These are phyloP conservation scores for Synergus itoensis DNA, from an alignment of 2,888 invertebrate species.

Conservation along the genomic window DNA sequence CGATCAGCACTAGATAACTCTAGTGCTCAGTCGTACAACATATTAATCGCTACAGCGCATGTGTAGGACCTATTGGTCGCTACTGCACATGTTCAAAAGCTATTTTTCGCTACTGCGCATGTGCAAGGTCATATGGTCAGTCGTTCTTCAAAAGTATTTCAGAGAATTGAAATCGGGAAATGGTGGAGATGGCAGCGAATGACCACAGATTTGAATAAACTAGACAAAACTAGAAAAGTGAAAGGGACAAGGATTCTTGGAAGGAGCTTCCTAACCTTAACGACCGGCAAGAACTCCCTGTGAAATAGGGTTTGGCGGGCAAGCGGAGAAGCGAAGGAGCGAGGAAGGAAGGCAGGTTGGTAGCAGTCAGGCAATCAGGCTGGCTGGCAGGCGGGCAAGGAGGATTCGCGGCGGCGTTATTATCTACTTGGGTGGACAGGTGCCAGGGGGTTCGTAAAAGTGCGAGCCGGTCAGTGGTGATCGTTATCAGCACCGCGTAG, in stretches of 20 bases:
- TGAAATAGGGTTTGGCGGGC: conserved; percentile 42
- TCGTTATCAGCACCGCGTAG: conserved; percentile 67
- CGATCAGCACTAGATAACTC: no score
- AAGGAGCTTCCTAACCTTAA: conserved; percentile 50
- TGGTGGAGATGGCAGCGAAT: background rate
- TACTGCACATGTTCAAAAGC: no score
- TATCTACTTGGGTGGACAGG: conserved; percentile 74
- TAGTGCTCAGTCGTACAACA: no score
- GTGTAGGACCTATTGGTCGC: no score
- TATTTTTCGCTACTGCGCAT: no score
- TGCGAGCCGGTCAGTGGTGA: conserved; percentile 64
- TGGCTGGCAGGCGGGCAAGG: conserved; percentile 55
- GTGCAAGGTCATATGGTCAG: no score
- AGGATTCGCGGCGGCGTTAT: conserved; percentile 69
- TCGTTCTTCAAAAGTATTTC: no score
- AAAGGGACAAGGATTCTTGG: conserved; percentile 42
- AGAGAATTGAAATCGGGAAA: background rate
- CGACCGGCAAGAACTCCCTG: conserved; percentile 46
- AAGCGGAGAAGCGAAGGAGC: conserved; percentile 40
- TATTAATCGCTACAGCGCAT: no score
- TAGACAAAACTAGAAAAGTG: background rate
- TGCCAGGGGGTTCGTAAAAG: conserved; percentile 68
- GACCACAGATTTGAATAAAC: background rate
- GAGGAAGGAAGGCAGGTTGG: conserved; percentile 45
- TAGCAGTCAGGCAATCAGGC: conserved; percentile 69